These are phyloP conservation scores for Chitala chitala DNA, from an alignment of 2,113 vertebrate species.

Conservation along the genomic window DNA sequence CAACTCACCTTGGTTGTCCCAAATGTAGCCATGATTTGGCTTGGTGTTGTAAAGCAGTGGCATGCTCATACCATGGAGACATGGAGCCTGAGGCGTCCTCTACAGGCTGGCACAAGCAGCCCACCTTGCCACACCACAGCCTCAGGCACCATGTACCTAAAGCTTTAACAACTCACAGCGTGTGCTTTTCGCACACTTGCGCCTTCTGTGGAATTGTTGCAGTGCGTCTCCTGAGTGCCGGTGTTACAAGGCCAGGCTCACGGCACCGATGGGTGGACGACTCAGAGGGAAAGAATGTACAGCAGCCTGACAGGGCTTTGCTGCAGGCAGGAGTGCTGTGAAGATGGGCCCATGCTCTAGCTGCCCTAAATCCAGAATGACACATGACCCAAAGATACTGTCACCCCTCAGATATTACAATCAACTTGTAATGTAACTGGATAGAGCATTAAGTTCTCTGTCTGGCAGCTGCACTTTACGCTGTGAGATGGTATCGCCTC, in stretches of 20 bases:
- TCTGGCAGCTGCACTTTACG: background rate
- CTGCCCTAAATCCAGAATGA: background rate
- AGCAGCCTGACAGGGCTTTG: constrained; percentile 43
- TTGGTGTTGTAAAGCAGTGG: background rate
- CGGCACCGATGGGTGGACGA: constrained; percentile 27
- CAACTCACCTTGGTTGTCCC: background rate
- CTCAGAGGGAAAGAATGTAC: constrained; percentile 56
- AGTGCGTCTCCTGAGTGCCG: background rate
- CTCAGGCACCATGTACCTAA: background rate
- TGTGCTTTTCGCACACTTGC: background rate
- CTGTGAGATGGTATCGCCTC: background rate
- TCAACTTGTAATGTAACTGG: background rate
- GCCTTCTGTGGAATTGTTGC: background rate
- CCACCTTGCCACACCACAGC: background rate
- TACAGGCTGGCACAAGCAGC: background rate
- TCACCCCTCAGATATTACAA: background rate
- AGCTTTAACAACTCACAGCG: no score
- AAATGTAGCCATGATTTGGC: background rate
- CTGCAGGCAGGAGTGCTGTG: constrained; percentile 7
- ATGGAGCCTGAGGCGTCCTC: background rate
- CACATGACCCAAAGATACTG: constrained; percentile 13
- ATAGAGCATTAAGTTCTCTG: background rate
- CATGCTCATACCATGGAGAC: background rate
- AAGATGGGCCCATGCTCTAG: background rate
- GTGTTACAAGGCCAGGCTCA: constrained; percentile 24